Evolutionary conservation across 2,888 invertebrate species (phyloP).

Genomic region (Euplagia quadripunctaria): DNA sequence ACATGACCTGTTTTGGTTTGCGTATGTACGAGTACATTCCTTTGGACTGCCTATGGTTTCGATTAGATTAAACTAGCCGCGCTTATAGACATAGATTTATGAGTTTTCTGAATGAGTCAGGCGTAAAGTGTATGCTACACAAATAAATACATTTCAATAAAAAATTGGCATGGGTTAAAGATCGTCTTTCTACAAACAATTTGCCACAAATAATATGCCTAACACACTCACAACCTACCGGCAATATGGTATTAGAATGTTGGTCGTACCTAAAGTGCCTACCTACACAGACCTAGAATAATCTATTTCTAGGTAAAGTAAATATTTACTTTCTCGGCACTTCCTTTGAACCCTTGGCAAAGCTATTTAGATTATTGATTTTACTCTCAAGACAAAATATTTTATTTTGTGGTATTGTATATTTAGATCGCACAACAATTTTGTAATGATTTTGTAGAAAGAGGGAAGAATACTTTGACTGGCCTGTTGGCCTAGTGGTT

Average conservation of each 20-base stretch:
- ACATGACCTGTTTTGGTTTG: too few species aligned
- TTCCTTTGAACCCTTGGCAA: not conserved
- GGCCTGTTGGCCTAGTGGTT: too few species aligned
- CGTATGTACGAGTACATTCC: too few species aligned
- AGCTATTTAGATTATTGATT: not conserved
- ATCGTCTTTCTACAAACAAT: not conserved
- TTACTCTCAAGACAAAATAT: not conserved
- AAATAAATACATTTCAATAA: too few species aligned
- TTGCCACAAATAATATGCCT: not conserved
- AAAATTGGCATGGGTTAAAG: too few species aligned
- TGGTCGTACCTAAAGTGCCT: not conserved
- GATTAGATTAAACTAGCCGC: too few species aligned
- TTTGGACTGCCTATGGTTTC: too few species aligned
- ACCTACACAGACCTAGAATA: constrained; percentile 6
- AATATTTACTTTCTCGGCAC: constrained; percentile 4
- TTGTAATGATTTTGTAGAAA: too few species aligned
- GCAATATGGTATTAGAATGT: not conserved
- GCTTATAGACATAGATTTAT: too few species aligned
- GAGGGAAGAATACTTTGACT: too few species aligned
- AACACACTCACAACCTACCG: not conserved
- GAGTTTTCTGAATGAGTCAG: too few species aligned
- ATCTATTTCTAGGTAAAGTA: constrained; percentile 14
- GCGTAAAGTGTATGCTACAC: too few species aligned
- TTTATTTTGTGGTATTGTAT: not conserved
- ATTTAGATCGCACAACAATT: not conserved